phyloP scores from a whole-genome alignment of 2,888 invertebrate species.

The Fragum fragum region DNA sequence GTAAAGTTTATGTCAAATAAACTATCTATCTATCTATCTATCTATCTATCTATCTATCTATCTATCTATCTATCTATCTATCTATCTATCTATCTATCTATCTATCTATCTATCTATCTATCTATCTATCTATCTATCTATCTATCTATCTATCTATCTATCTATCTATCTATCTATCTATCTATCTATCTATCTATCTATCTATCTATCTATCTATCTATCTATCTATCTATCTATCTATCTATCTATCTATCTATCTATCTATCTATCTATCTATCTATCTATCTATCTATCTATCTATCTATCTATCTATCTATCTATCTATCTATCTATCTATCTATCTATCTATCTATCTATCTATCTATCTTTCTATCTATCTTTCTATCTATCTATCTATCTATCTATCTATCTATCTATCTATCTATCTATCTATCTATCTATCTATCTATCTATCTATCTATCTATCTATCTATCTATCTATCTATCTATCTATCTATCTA shows the following conservation, averaged over 20 bases:
- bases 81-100: constrained; percentile 17
- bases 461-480: constrained; percentile 24
- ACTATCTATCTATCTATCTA: too few species aligned
- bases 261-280: constrained; percentile 20
- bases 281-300: constrained; percentile 46
- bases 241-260: constrained; percentile 34
- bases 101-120: constrained; percentile 43
- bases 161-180: constrained; percentile 46
- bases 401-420: constrained; percentile 27
- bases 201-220: constrained; percentile 40
- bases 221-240: constrained; percentile 45
- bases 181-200: constrained; percentile 55
- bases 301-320: constrained; percentile 43
- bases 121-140: constrained; percentile 39
- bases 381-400: constrained; percentile 27
- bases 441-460: constrained; percentile 28
- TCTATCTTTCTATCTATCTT: constrained; percentile 31
- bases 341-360: constrained; percentile 30
- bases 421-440: constrained; percentile 31
- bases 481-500: constrained; percentile 4
- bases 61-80: not conserved
- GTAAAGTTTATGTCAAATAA: too few species aligned
- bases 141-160: constrained; percentile 49
- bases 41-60: not conserved
- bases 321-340: constrained; percentile 42